These are phyloP conservation scores for Rhinoraja longicauda DNA, from an alignment of 2,797 vertebrate species.

Conservation along the genomic window DNA sequence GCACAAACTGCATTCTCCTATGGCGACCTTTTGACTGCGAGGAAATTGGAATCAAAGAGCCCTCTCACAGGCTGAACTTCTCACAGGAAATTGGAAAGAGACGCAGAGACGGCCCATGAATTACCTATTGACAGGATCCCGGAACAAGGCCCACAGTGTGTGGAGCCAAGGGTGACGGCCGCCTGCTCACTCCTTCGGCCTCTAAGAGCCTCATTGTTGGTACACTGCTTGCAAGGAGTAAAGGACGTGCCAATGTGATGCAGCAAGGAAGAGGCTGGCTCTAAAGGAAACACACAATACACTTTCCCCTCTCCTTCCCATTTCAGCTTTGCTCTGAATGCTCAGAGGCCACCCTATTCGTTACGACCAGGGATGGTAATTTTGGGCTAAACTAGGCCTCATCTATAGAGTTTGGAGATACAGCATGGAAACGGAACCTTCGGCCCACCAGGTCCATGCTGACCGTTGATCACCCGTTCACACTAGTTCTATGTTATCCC, in stretches of 20 bases:
- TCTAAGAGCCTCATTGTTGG: conserved; percentile 30
- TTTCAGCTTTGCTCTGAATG: conserved; percentile 5
- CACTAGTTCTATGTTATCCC: too few species aligned
- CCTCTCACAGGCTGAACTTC: not conserved
- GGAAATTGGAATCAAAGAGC: conserved; percentile 31
- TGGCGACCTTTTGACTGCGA: conserved; percentile 31
- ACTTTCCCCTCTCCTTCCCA: not conserved
- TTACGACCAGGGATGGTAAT: not conserved
- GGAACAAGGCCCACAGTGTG: conserved; percentile 26
- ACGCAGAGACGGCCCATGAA: not conserved
- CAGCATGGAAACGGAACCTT: too few species aligned
- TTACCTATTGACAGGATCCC: conserved; percentile 19
- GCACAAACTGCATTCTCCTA: conserved; percentile 9
- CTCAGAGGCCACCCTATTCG: too few species aligned
- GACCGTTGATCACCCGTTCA: too few species aligned
- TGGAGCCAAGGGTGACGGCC: not conserved
- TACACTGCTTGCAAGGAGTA: not conserved
- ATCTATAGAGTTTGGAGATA: not conserved
- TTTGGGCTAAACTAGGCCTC: not conserved
- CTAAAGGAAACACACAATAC: not conserved
- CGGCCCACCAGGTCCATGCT: too few species aligned
- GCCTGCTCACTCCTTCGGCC: conserved; percentile 18
- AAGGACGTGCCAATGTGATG: conserved; percentile 4
- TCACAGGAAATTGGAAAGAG: conserved; percentile 26
- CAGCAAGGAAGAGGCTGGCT: conserved; percentile 3